phyloP scores from a whole-genome alignment of 2,888 invertebrate species.

The Callinectes sapidus region DNA sequence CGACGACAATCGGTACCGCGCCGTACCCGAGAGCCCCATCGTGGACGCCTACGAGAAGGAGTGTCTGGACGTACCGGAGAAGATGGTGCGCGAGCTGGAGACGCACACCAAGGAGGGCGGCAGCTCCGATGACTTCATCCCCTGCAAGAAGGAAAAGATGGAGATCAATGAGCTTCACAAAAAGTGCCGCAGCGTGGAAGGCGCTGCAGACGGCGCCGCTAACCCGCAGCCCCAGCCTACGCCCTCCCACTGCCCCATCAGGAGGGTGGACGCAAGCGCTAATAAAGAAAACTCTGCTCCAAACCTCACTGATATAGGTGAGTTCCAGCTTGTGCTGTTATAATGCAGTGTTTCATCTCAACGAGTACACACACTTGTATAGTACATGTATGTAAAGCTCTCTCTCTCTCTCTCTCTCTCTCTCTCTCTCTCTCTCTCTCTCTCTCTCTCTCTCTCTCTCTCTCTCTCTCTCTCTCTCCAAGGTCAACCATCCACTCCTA shows the following conservation, averaged over 20 bases:
- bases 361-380: neutral
- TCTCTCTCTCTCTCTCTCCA: too few relatives aligned
- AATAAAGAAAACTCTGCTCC: conserved; percentile 30
- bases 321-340: neutral
- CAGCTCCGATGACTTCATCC: conserved; percentile 53
- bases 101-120: conserved; percentile 59
- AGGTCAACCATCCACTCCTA: too few relatives aligned
- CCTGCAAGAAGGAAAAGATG: conserved; percentile 65
- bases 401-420: too few relatives aligned
- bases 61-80: conserved; percentile 70
- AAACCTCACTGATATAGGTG: neutral
- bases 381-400: too few relatives aligned
- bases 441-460: too few relatives aligned
- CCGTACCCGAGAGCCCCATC: conserved; percentile 65
- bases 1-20: conserved; percentile 58
- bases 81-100: conserved; percentile 68
- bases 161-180: conserved; percentile 63
- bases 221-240: neutral
- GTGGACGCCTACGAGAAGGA: conserved; percentile 71
- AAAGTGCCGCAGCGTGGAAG: conserved; percentile 44
- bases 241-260: neutral
- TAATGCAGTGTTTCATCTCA: neutral
- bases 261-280: conserved; percentile 2
- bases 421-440: too few relatives aligned
- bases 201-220: neutral